Base-by-base conservation (phyloP, 2,797 vertebrate species). In the Phyllotis vaccarum region DNA sequence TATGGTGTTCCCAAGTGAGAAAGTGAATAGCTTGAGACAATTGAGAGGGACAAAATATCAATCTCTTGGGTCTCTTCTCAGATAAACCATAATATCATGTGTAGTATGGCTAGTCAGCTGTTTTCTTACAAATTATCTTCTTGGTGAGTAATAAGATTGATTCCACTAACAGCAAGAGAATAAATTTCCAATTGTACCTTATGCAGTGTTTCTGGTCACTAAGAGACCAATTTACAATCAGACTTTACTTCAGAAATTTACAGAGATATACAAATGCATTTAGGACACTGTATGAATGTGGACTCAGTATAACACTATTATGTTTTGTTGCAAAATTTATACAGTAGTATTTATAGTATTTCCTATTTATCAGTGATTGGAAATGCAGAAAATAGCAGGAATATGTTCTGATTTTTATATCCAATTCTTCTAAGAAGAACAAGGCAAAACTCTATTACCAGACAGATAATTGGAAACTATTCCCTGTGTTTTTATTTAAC, bases 241-340 rank as follows among this genome's bases (percentile, higher is more conserved):
- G 2, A n/a, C 17, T n/a, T 3, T 6, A 34, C 14, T n/a, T 34
- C 14, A 16, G 34, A 31, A 68, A n/a, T n/a, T 68, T n/a, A 16
- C 0, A n/a, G 12, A n/a, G 14, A 17, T 6, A 17, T 7, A n/a
- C 13, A 68, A 68, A 68, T 14, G 34, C 34, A 19, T 19, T 2
- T 2, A 8, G 34, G 16, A 68, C 66, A n/a, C 34, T 34, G 31
- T 14, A 34, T n/a, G 2, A n/a, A n/a, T 68, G 34, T n/a, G 16
- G 66, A 68, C 16, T 68, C 31, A 68, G 1, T 2, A 5, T 68
- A 68, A 68, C 34, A 68, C 34, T 68, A 31, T 14, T 6, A n/a
- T n/a, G 6, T 19, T 68, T 68, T 17, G 6, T 7, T n/a, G 31
- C 0, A 0, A 68, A 14, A 0, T n/a, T 2, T 68, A 14, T 5